These are phyloP conservation scores for Melanotus villosus DNA, from an alignment of 2,888 invertebrate genomes.

Conservation along the genomic window DNA sequence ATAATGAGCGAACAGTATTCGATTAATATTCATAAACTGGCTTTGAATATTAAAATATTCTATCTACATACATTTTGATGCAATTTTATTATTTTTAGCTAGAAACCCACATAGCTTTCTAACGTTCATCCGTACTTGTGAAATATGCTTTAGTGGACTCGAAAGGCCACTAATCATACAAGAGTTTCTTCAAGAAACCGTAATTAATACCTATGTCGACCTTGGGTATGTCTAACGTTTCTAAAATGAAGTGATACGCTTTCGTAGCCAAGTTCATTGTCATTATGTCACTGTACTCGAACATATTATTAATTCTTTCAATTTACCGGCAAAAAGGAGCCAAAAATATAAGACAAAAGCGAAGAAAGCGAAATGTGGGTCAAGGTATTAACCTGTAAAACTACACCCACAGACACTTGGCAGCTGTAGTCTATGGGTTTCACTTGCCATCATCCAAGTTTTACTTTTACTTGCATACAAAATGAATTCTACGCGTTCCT, in stretches of 20 bases:
- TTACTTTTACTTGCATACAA: slow-evolving; percentile 35
- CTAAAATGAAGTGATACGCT: slow-evolving; percentile 28
- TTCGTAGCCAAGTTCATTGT: slow-evolving; percentile 36
- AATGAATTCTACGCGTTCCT: slow-evolving; percentile 5
- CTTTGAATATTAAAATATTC: slow-evolving; percentile 3
- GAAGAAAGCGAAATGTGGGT: slow-evolving; percentile 49
- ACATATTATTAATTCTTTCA: neutral
- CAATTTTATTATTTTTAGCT: neutral
- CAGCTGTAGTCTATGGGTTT: slow-evolving; percentile 41
- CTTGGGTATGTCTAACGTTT: slow-evolving; percentile 5
- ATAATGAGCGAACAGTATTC: neutral
- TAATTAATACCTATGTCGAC: neutral
- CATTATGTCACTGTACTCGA: slow-evolving; percentile 30
- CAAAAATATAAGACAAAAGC: slow-evolving; percentile 11
- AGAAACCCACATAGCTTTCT: slow-evolving; percentile 3
- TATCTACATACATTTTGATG: neutral
- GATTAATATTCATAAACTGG: slow-evolving; percentile 9
- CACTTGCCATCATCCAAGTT: slow-evolving; percentile 28
- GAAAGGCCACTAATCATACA: neutral
- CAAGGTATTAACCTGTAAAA: slow-evolving; percentile 48
- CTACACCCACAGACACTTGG: slow-evolving; percentile 42
- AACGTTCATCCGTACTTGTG: slow-evolving; percentile 10
- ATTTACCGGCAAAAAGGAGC: neutral
- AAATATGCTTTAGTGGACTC: neutral
- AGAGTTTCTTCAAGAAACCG: slow-evolving; percentile 1